phyloP scores from a whole-genome alignment of 2,113 vertebrate species.

The Tringa solitaria region DNA sequence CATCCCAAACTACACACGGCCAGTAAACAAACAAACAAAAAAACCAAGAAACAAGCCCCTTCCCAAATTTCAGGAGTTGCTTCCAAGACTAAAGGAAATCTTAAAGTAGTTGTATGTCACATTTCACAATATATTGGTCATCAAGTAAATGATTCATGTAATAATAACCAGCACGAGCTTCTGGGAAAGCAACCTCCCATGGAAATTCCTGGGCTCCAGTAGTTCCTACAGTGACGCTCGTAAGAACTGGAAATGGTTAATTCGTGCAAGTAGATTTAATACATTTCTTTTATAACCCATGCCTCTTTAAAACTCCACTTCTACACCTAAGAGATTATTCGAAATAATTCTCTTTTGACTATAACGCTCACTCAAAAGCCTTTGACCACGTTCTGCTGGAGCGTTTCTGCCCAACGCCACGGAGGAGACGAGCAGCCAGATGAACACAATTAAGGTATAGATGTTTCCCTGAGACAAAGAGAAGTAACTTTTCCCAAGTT shows the following conservation, averaged over 20 bases:
- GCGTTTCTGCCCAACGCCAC: accelerated
- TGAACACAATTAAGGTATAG: accelerated
- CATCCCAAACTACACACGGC: not conserved
- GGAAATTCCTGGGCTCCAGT: not conserved
- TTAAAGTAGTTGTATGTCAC: not conserved
- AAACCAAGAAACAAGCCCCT: not conserved
- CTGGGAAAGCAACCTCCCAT: not conserved
- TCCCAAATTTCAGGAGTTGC: no score
- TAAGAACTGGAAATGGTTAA: not conserved
- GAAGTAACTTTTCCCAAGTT: not conserved
- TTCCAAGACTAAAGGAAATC: not conserved
- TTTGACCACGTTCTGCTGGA: no score
- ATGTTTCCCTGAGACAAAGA: not conserved
- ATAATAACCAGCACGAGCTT: not conserved
- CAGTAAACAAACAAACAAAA: not conserved
- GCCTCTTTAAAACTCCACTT: not conserved
- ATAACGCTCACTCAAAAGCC: not conserved
- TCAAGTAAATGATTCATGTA: not conserved
- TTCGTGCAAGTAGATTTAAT: not conserved
- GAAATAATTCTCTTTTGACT: not conserved
- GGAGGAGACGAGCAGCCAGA: not conserved
- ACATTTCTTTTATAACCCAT: not conserved
- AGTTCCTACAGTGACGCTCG: accelerated
- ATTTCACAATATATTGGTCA: not conserved
- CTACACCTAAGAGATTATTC: no score